These are phyloP conservation scores for Cydia amplana DNA, from an alignment of 1,140 invertebrate species.

Conservation along the genomic window DNA sequence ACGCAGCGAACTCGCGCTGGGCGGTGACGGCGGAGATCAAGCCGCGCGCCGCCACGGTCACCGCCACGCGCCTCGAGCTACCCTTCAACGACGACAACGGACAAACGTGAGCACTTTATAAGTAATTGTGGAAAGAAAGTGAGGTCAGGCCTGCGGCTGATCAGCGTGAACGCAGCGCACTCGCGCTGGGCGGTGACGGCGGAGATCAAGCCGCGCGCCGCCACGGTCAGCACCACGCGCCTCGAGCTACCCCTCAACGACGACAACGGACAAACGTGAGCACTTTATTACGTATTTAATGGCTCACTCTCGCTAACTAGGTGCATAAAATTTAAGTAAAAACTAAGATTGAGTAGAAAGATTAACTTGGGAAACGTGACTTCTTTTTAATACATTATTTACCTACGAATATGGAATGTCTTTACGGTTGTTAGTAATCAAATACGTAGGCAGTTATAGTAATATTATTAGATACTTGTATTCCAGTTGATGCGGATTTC, in stretches of 20 bases:
- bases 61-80: slow-evolving; percentile 86
- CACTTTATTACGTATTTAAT: slow-evolving; percentile 33
- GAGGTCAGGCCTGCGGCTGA: slow-evolving; percentile 89
- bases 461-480: too few species aligned
- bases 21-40: slow-evolving; percentile 91
- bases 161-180: slow-evolving; percentile 88
- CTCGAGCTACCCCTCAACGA: slow-evolving; percentile 46
- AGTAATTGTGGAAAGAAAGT: slow-evolving; percentile 88
- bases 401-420: too few species aligned
- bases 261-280: slow-evolving; percentile 48
- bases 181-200: slow-evolving; percentile 91
- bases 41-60: slow-evolving; percentile 91
- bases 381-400: too few species aligned
- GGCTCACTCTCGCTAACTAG: too few species aligned
- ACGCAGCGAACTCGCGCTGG: slow-evolving; percentile 89
- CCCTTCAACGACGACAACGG: slow-evolving; percentile 65
- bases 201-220: slow-evolving; percentile 90
- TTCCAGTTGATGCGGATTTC: too few species aligned
- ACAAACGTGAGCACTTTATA: slow-evolving; percentile 36
- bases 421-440: too few species aligned
- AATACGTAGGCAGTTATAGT: too few species aligned
- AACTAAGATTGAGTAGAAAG: too few species aligned
- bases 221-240: slow-evolving; percentile 63
- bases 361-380: too few species aligned
- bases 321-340: too few species aligned